A percentile compares a stretch with the other conserved stretches of the same genome.
Conservation (phyloP, 2,113 vertebrate species). For the Cyanoramphus novaezelandiae region DNA sequence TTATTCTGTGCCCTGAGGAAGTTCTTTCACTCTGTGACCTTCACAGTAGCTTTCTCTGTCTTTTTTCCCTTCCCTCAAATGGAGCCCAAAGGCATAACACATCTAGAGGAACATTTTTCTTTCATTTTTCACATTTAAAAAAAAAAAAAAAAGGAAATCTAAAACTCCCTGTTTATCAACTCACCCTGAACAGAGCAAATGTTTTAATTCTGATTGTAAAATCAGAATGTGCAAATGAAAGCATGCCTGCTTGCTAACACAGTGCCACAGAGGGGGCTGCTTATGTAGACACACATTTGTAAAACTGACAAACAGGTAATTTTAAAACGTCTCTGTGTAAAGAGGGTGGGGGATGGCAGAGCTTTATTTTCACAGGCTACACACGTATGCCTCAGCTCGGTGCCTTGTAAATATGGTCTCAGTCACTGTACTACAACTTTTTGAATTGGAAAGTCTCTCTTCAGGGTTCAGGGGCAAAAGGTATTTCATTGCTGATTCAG, state of each 20-base stretch:
- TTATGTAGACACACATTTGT: slow-evolving; percentile 14
- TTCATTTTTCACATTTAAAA: slow-evolving; percentile 74
- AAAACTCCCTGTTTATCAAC: slow-evolving; percentile 70
- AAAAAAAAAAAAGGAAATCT: slow-evolving; percentile 1
- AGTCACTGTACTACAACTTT: slow-evolving; percentile 7
- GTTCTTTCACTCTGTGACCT: slow-evolving; percentile 98
- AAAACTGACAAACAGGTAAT: slow-evolving; percentile 50
- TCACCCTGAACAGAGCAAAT: slow-evolving; percentile 63
- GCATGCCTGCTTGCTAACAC: neutral
- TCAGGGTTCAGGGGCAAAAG: slow-evolving; percentile 31
- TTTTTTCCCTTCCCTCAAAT: slow-evolving; percentile 73
- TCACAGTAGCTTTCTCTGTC: slow-evolving; percentile 89
- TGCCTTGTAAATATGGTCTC: neutral
- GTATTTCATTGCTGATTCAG: slow-evolving; percentile 40
- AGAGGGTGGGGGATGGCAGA: neutral
- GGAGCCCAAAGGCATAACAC: slow-evolving; percentile 81
- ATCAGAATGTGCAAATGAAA: slow-evolving; percentile 27
- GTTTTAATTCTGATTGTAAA: slow-evolving; percentile 61
- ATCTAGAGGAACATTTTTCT: slow-evolving; percentile 76
- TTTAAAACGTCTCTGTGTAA: neutral
- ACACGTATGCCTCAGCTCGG: accelerated
- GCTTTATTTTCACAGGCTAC: neutral
- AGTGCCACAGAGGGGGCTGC: neutral
- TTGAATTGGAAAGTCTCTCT: slow-evolving; percentile 2
- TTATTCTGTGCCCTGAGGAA: slow-evolving; percentile 99